Evolutionary conservation across 2,888 invertebrate species (phyloP).

Genomic region (Monochamus alternatus): DNA sequence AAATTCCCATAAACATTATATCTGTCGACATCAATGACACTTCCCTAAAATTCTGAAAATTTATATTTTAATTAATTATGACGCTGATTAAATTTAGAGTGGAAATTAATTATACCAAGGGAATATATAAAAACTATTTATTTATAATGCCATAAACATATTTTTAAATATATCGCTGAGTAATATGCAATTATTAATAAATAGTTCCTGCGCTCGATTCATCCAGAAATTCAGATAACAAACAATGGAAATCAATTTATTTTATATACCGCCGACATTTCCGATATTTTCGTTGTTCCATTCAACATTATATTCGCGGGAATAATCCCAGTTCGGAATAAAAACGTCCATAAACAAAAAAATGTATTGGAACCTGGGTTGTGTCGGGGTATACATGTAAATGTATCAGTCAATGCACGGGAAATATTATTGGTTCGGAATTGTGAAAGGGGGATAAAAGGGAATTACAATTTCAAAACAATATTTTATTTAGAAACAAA

Average conservation of each 20-base stretch:
- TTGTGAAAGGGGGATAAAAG: conserved; percentile 7
- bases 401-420: conserved; percentile 10
- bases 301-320: conserved; percentile 22
- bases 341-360: conserved; percentile 15
- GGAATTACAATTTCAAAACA: conserved; percentile 1
- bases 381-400: conserved; percentile 2
- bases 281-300: conserved; percentile 27
- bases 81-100: background rate
- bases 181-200: background rate
- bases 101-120: background rate
- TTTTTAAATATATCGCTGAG: background rate
- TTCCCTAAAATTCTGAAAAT: background rate
- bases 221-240: conserved; percentile 1
- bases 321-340: conserved; percentile 1
- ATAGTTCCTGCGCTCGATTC: background rate
- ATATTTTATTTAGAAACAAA: background rate
- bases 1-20: too few relatives aligned
- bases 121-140: background rate
- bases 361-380: conserved; percentile 23
- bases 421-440: conserved; percentile 11
- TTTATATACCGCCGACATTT: conserved; percentile 20
- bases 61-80: background rate
- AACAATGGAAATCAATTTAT: conserved; percentile 20
- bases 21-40: too few relatives aligned
- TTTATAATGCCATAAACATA: background rate